Evolutionary conservation across 2,797 vertebrate species (phyloP), one percentile per base, ranked within the genome.

Genomic region (Anguilla anguilla): DNA sequence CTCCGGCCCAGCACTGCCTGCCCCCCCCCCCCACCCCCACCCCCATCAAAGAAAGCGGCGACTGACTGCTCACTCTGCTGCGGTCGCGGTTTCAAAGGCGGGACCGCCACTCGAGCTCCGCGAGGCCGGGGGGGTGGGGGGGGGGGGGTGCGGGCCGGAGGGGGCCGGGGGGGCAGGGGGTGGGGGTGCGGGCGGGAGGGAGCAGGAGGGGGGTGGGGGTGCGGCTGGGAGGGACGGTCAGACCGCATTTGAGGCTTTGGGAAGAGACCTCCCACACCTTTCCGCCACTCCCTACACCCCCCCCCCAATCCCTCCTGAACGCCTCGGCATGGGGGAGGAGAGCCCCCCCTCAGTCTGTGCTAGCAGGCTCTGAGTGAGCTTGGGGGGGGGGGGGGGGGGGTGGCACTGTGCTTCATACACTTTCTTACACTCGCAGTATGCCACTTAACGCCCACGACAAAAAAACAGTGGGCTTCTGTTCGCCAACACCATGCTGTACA

Each of bases 1-100:
- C 95, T 96, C 94, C 94, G 92, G 96, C 96, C 4, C 90, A 92
- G 96, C 95, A 92, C 93, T 92, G 95, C 93, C 94, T 96, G 96
- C 96, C 96, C 96, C 94, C 91, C 94, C 95, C 95, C 95, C 87
- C 93, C 92, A 53, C 93, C 94, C 95, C n/a, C n/a, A n/a, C 93
- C 95, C 85, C 93, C 95, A 97, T 98, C 97, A 97, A 97, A 98
- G 97, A 91, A 90, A 88, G 91, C 64, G 19, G 93, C 28, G 53
- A 97, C 95, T 94, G 77, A 81, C 77, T 49, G 77, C 95, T 94
- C 61, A 43, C 94, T 96, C 96, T 93, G 95, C 97, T 96, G 96
- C 94, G 95, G 97, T 96, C 95, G 93, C 35, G 79, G 93, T 98
- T 98, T 98, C 97, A 98, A 98, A 98, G 97, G 94, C 94, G 93